Evolutionary conservation across 2,797 vertebrate genomes (phyloP), one percentile per base, ranked within the genome.

Genomic region (Pelodytes ibericus): DNA sequence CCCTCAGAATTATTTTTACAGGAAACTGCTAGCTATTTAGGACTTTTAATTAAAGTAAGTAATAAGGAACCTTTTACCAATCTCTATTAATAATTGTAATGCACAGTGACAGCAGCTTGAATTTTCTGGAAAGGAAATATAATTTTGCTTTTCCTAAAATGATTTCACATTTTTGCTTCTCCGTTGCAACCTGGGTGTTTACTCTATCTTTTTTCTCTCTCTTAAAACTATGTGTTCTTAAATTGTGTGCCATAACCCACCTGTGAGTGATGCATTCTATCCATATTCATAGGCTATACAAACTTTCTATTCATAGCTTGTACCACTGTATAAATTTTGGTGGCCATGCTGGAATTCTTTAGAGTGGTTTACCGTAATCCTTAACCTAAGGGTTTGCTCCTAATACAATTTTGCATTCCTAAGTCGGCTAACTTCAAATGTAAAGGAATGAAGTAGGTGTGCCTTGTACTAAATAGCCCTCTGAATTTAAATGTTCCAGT

Each of bases 241-340:
- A 89, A 88, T 84, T 89, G 89, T 84, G 85, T 91, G 86, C 86
- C 81, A 82, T 85, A 82, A 80, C 81, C 81, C 2, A 2, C 83
- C 83, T 66, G 22, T 81, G 83, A 89, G 88, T 88, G 88, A 90
- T 91, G 85, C 88, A 89, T 89, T 91, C 90, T 87, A 90, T 90
- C 86, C 89, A 88, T 89, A 92, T 91, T 91, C 89, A 89, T 89
- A 90, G 86, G 81, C 85, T 67, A 82, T 87, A 92, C 89, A 91
- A 91, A 89, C 90, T 93, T 92, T 89, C 92, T 93, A 91, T 92
- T 92, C 91, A 92, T 90, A 92, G 90, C 81, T 83, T 80, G 81
- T 79, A 79, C 82, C 80, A 41, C 85, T 77, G 81, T 83, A 87
- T 84, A 86, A 89, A 88, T 88, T 88, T 85, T 83, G 81, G 88